These are phyloP conservation scores for Ovis canadensis DNA, from an alignment of 2,113 vertebrate species.

Conservation along the genomic window DNA sequence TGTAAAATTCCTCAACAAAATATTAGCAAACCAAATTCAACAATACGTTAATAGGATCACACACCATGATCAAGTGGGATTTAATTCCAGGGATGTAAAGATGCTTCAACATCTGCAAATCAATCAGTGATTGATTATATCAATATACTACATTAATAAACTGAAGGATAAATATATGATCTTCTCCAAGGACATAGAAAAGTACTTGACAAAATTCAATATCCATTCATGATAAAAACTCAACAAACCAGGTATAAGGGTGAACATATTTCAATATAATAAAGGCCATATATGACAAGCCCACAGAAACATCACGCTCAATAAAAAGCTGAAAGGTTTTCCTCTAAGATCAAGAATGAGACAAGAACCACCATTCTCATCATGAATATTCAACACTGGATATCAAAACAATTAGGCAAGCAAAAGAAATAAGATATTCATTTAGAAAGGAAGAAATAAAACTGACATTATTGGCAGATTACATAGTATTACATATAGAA, in stretches of 20 bases:
- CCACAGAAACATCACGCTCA: neutral
- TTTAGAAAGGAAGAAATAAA: neutral
- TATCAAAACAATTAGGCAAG: neutral
- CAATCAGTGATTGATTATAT: neutral
- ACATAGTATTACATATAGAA: neutral
- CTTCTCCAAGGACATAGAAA: neutral
- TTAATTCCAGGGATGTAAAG: neutral
- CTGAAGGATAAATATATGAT: neutral
- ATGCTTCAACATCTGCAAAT: neutral
- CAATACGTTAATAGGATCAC: neutral
- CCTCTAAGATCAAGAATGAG: neutral
- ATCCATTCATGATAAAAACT: neutral
- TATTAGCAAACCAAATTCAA: neutral
- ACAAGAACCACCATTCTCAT: neutral
- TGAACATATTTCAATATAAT: neutral
- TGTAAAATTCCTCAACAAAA: neutral
- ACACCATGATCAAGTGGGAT: neutral
- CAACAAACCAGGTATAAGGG: neutral
- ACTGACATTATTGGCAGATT: neutral
- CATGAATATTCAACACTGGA: neutral
- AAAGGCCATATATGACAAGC: neutral
- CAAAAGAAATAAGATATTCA: neutral
- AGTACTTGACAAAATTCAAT: neutral
- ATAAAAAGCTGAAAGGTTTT: neutral
- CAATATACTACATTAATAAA: neutral